A percentile compares a stretch with the other conserved stretches of the same genome.
These are phyloP conservation scores for Muricea muricata DNA, from an alignment of 92 coral and sea anemone species.

Conservation along the genomic window DNA sequence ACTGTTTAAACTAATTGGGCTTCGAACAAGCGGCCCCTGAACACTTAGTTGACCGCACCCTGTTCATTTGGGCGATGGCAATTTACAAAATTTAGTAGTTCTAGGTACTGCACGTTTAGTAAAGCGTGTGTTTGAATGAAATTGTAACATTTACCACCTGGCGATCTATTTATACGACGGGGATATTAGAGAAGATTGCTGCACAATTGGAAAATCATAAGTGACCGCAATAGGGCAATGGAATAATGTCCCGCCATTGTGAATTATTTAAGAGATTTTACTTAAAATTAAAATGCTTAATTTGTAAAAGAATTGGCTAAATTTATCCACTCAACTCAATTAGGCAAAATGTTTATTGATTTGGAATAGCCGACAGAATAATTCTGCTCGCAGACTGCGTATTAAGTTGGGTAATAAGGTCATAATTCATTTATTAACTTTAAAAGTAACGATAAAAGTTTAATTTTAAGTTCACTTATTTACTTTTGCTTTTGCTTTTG, in stretches of 20 bases:
- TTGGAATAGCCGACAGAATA: background rate
- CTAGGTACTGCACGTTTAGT: no score
- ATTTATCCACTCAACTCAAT: background rate
- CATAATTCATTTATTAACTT: background rate
- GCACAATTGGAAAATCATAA: background rate
- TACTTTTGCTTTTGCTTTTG: no score
- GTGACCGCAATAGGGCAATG: background rate
- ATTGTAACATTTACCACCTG: background rate
- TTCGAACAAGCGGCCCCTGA: no score
- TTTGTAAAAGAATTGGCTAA: background rate
- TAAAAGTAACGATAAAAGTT: background rate
- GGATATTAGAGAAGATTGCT: background rate
- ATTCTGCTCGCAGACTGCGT: background rate
- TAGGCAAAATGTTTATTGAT: background rate
- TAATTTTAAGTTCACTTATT: no score
- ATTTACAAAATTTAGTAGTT: no score
- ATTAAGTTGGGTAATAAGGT: background rate
- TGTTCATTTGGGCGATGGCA: no score
- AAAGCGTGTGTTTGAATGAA: no score
- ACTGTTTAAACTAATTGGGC: no score
- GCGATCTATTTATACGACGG: background rate
- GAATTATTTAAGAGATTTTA: background rate
- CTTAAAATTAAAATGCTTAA: background rate
- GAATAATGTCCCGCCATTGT: background rate
- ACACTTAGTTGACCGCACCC: no score